These are phyloP conservation scores for Mizuhopecten yessoensis DNA, from an alignment of 1,140 invertebrate genomes.

Conservation along the genomic window DNA sequence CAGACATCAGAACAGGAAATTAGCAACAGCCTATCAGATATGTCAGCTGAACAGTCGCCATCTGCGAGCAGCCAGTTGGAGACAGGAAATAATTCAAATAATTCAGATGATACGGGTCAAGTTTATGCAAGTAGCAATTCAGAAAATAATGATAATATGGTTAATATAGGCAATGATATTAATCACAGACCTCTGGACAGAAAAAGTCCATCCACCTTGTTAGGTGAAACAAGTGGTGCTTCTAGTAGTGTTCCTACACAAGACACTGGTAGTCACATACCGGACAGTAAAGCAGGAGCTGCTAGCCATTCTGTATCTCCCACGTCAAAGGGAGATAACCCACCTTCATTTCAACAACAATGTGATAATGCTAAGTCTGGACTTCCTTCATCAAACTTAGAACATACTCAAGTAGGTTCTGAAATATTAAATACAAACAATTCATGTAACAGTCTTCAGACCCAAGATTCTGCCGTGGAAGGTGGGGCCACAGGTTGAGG, in stretches of 20 bases:
- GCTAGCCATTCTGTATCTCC: neutral
- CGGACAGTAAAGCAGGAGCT: neutral
- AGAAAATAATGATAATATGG: neutral
- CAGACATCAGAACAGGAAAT: constrained; percentile 24
- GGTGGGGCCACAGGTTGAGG: neutral
- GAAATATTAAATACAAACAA: neutral
- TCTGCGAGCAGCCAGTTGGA: neutral
- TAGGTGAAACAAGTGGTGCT: constrained; percentile 6
- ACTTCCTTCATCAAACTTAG: neutral
- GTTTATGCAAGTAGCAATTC: constrained; percentile 1
- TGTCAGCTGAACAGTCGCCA: neutral
- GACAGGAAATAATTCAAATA: neutral
- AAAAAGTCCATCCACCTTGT: neutral
- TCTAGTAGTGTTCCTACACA: neutral
- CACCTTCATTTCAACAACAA: neutral
- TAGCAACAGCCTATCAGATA: constrained; percentile 54
- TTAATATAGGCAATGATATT: neutral
- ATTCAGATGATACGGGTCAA: constrained; percentile 13
- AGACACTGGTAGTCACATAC: neutral
- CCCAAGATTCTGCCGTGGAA: neutral
- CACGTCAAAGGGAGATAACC: neutral
- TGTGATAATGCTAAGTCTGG: neutral
- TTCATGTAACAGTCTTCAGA: too few relatives aligned
- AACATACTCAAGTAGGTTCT: neutral
- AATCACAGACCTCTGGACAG: neutral